Evolutionary conservation across 2,113 vertebrate genomes (phyloP).

Genomic region (Carassius gibelio): DNA sequence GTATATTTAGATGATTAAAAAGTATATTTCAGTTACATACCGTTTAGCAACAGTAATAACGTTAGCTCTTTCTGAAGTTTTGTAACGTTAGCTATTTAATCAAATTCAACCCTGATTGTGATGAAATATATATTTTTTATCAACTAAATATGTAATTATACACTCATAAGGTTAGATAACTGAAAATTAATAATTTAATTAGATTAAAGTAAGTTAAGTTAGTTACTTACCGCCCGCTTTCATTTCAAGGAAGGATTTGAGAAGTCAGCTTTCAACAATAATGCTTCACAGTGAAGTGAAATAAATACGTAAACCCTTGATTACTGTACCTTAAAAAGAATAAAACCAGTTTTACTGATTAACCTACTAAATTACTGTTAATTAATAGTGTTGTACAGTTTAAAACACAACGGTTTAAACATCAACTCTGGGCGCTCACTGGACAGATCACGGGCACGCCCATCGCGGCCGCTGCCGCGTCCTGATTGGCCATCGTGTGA

Average conservation of each 20-base stretch:
- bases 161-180: neutral
- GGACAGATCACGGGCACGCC: conserved; percentile 54
- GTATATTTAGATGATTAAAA: no score
- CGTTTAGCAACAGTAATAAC: neutral
- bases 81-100: neutral
- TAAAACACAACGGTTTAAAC: conserved; percentile 74
- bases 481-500: conserved; percentile 60
- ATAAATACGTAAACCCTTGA: neutral
- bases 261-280: neutral
- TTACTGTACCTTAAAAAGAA: neutral
- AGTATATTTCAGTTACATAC: neutral
- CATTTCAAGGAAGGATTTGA: conserved; percentile 70
- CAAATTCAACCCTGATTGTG: neutral
- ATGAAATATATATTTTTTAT: neutral
- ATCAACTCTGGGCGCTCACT: conserved; percentile 62
- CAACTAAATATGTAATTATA: neutral
- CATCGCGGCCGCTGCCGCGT: rapidly evolving
- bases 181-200: neutral
- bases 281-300: conserved; percentile 1
- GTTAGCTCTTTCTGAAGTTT: neutral
- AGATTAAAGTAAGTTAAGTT: neutral
- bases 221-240: conserved; percentile 78
- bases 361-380: neutral
- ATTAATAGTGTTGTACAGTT: neutral
- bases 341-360: neutral